Evolutionary conservation across 1,140 invertebrate genomes (phyloP).

Genomic region (Drosophila tani): DNA sequence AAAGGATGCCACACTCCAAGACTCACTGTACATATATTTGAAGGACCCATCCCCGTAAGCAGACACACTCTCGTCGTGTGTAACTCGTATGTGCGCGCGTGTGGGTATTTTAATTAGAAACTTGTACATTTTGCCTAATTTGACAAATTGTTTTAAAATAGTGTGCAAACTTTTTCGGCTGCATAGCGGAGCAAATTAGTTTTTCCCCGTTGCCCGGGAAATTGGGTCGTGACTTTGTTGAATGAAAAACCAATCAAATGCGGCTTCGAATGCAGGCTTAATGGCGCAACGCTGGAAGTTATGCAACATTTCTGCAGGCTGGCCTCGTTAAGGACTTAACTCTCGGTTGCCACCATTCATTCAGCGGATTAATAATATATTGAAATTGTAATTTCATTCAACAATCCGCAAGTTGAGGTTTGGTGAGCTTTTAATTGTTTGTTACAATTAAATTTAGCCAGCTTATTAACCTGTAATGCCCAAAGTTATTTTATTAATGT

Average conservation of each 20-base stretch:
- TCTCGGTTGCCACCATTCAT: conserved; percentile 6
- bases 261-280: conserved; percentile 26
- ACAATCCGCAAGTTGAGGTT: conserved; percentile 25
- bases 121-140: conserved; percentile 81
- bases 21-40: conserved; percentile 1
- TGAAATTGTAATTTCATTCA: conserved; percentile 47
- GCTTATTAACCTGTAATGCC: conserved; percentile 7
- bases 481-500: background rate
- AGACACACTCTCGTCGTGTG: background rate
- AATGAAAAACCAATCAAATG: conserved; percentile 61
- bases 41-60: conserved; percentile 18
- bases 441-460: conserved; percentile 6
- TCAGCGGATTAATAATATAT: conserved; percentile 32
- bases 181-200: conserved; percentile 73
- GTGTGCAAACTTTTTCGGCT: conserved; percentile 67
- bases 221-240: conserved; percentile 26
- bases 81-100: conserved; percentile 22
- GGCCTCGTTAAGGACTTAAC: conserved; percentile 5
- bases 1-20: background rate
- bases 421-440: conserved; percentile 33
- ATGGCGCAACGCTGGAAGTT: conserved; percentile 36
- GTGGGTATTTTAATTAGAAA: conserved; percentile 77
- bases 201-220: conserved; percentile 27
- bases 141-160: conserved; percentile 79
- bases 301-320: conserved; percentile 49